Evolutionary conservation across 37 sponge, comb jelly and placozoan species (phyloP).

Genomic region (Theonella swinhoei): DNA sequence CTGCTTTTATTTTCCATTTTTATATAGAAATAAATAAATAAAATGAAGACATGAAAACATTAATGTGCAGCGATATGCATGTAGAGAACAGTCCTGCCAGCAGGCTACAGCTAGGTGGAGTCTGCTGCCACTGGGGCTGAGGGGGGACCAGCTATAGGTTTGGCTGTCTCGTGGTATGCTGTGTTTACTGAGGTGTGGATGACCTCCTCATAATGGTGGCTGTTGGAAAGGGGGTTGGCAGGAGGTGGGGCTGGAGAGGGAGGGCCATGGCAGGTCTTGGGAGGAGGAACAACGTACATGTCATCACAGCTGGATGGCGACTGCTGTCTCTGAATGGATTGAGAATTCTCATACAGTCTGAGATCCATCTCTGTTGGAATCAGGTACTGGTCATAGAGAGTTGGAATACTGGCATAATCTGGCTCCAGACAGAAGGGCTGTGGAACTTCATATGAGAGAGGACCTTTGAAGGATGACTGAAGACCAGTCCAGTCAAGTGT

Average conservation of each 20-base stretch:
- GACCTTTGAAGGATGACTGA: not conserved
- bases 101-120: too few species aligned
- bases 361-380: not conserved
- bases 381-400: not conserved
- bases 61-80: too few species aligned
- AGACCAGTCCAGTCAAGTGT: not conserved
- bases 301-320: not conserved
- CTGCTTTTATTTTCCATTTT: too few species aligned
- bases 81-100: too few species aligned
- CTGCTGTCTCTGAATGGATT: not conserved
- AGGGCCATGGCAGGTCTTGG: not conserved
- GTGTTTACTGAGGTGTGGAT: not conserved
- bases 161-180: not conserved
- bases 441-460: not conserved
- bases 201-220: not conserved
- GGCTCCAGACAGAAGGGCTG: not conserved
- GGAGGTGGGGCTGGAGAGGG: too few species aligned
- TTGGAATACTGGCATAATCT: not conserved
- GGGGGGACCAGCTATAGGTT: too few species aligned
- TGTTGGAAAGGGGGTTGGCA: not conserved
- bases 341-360: not conserved
- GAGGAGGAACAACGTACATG: not conserved
- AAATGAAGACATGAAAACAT: too few species aligned
- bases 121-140: too few species aligned
- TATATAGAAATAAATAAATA: too few species aligned